Percentiles rank a stretch among this genome's conserved stretches.
Conservation (phyloP, 2,888 invertebrate species). For the Aphrophora alni region DNA sequence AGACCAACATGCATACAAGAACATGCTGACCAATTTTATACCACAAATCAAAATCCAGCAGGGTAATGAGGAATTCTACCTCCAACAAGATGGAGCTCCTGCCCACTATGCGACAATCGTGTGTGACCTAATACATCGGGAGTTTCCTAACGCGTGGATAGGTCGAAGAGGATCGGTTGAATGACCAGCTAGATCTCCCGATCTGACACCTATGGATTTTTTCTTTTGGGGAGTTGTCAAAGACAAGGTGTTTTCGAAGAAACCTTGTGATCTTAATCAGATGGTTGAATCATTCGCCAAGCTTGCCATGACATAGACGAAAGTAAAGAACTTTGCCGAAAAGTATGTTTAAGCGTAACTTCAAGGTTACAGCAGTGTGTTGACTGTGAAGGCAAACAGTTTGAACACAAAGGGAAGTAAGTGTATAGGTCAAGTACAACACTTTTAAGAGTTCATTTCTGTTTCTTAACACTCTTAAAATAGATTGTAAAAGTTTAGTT, state of each 20-base stretch:
- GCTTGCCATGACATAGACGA: too few species aligned
- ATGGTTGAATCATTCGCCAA: too few species aligned
- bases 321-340: too few species aligned
- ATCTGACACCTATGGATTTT: conserved; percentile 11
- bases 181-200: neutral
- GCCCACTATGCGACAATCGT: conserved; percentile 21
- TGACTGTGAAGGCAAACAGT: too few species aligned
- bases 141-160: conserved; percentile 22
- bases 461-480: too few species aligned
- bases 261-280: too few species aligned
- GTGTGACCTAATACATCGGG: conserved; percentile 4
- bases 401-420: too few species aligned
- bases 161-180: conserved; percentile 32
- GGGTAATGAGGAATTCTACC: conserved; percentile 16
- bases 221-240: conserved; percentile 13
- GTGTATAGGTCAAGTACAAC: too few species aligned
- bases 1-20: conserved; percentile 15
- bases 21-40: conserved; percentile 28
- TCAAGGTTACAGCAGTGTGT: too few species aligned
- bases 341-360: too few species aligned
- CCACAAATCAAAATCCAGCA: conserved; percentile 17
- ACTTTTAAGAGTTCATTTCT: too few species aligned
- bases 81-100: conserved; percentile 24
- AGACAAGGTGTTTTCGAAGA: neutral
- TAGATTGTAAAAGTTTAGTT: too few species aligned